Evolutionary conservation across 2,113 vertebrate genomes (phyloP).

Genomic region (Siphamia tubifer): DNA sequence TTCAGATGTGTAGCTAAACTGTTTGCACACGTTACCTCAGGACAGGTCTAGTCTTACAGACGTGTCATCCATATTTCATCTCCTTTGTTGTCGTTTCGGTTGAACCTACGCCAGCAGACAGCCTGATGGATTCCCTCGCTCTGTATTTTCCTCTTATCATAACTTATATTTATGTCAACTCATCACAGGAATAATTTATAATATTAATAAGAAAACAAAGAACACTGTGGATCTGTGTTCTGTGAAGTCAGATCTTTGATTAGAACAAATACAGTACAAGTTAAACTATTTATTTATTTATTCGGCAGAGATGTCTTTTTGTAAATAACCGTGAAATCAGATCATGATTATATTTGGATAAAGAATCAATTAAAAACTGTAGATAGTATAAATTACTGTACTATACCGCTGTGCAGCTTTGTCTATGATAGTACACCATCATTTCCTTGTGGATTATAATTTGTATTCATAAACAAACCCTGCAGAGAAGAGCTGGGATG

Average conservation of each 20-base stretch:
- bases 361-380: background rate
- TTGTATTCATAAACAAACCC: background rate
- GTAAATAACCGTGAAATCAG: background rate
- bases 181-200: background rate
- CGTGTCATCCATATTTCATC: slow-evolving; percentile 4
- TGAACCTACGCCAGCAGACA: background rate
- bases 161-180: background rate
- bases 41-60: background rate
- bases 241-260: background rate
- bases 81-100: slow-evolving; percentile 2
- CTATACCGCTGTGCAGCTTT: no score
- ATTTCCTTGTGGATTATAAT: background rate
- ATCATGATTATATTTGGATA: background rate
- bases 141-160: background rate
- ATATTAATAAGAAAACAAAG: background rate
- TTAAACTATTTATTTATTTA: background rate
- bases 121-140: background rate
- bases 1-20: background rate
- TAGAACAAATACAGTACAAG: background rate
- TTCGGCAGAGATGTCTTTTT: background rate
- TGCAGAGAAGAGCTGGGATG: background rate
- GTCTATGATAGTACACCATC: background rate
- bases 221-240: background rate
- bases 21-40: slow-evolving; percentile 5
- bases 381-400: background rate